Conservation (phyloP, 2,888 invertebrate species). For the Eilema griseolum region DNA sequence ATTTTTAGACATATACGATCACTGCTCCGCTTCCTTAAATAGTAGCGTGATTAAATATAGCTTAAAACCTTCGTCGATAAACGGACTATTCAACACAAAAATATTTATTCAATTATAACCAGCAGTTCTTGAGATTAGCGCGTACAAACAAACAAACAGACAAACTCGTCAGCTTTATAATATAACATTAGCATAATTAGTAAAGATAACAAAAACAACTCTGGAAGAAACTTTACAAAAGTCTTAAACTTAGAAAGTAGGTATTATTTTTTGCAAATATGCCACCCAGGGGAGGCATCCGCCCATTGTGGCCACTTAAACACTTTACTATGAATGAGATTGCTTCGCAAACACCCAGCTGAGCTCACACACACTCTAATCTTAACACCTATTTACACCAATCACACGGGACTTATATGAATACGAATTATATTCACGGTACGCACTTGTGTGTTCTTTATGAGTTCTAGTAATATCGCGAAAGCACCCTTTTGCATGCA, state of each 20-base stretch:
- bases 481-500: not conserved
- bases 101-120: too few species aligned
- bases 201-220: not conserved
- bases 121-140: too few species aligned
- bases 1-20: too few species aligned
- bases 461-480: not conserved
- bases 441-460: slow-evolving; percentile 1
- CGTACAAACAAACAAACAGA: too few species aligned
- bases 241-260: not conserved
- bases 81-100: too few species aligned
- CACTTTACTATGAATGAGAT: slow-evolving; percentile 61
- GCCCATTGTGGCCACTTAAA: slow-evolving; percentile 59
- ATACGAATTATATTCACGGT: slow-evolving; percentile 28
- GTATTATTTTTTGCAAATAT: slow-evolving; percentile 1
- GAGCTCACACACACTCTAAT: slow-evolving; percentile 56
- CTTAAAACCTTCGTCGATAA: too few species aligned
- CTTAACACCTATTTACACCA: slow-evolving; percentile 54
- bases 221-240: not conserved
- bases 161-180: too few species aligned
- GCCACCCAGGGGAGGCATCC: not conserved
- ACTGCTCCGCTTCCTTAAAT: too few species aligned
- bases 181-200: too few species aligned
- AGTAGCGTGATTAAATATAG: too few species aligned
- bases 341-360: slow-evolving; percentile 58
- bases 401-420: slow-evolving; percentile 33